These are phyloP conservation scores for Micronycteris hirsuta DNA, from an alignment of 2,113 vertebrate species.

Conservation along the genomic window DNA sequence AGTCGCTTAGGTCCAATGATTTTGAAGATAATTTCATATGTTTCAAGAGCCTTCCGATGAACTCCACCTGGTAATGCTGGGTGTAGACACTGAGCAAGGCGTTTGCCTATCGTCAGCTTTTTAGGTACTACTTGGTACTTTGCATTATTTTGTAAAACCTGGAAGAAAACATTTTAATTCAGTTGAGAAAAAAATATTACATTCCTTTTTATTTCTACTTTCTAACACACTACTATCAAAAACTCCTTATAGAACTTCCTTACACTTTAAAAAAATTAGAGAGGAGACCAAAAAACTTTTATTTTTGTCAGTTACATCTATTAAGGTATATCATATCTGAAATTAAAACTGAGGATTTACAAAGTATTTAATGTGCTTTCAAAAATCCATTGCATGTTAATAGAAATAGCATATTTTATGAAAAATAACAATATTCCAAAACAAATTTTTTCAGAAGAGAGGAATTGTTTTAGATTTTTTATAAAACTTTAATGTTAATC, in stretches of 20 bases:
- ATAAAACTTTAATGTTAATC: background rate
- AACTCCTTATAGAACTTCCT: background rate
- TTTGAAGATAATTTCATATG: conserved; percentile 99
- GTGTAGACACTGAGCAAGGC: conserved; percentile 97
- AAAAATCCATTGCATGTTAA: background rate
- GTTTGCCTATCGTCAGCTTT: conserved; percentile 97
- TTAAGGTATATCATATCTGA: background rate
- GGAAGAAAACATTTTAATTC: conserved; percentile 50
- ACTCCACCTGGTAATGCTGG: conserved; percentile 97
- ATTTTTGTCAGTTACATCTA: background rate
- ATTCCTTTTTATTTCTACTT: conserved; percentile 39
- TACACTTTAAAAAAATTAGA: background rate
- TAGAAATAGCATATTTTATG: background rate
- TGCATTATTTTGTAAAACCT: conserved; percentile 98
- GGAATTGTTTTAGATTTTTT: background rate
- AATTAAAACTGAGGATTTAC: conserved; percentile 24
- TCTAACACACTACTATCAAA: background rate
- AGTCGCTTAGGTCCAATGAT: conserved; percentile 98
- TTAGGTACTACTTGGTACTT: conserved; percentile 99
- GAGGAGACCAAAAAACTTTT: background rate
- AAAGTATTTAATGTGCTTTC: background rate
- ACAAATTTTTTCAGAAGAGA: background rate
- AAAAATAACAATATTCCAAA: conserved; percentile 23
- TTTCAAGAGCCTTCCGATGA: conserved; percentile 98
- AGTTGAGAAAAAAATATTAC: conserved; percentile 18